Base-by-base conservation (phyloP, 1,140 invertebrate genomes). In the Drosophila chauvacae region DNA sequence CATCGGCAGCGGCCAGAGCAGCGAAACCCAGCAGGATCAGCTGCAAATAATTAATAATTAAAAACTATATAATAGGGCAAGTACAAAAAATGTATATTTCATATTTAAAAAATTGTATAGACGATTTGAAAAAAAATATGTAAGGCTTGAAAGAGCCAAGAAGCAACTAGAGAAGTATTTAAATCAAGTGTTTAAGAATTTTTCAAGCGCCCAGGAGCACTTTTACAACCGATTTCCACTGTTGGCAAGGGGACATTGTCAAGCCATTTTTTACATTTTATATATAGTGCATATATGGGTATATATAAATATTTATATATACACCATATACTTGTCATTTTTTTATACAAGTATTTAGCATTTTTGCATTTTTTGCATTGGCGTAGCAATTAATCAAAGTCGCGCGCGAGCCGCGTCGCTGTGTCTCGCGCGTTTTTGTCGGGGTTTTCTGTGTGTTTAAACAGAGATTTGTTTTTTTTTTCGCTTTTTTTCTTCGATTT, bases 11-110 rank as follows among this genome's bases (percentile, higher is more conserved):
- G 11, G 77, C 70, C 73, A 86, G 65, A 62, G 79, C 73, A 57
- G 82, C 84, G 57, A 88, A 77, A 62, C 80, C 85, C 51, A 91
- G 62, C 64, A 91, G 41, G 63, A 92, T 69, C 80, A 92, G 53
- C 64, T 68, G 39, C 30, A 65, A 48, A 48, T 47, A 16, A 0
- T 26, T 10, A 9, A 20, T 45, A 1, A 45, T 45, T 45, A 45
- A 23, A 28, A 28, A 28, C 28, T 7, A 28, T 28, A 7, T 28
- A 28, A 28, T 1, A 7, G 28, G 28, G 6, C 26, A 26, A 26
- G 4, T 3, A 23, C 26, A 26, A 26, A 26, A 26, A 5, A 26
- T 5, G 4, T 26, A 28, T 28, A 7, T 28, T 28, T 7, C 7
- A 28, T 28, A 28, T 28, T 0, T 28, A 28, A 0, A 26, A 26